phyloP scores from a whole-genome alignment of 1,140 invertebrate species.

The Drosophila teissieri region DNA sequence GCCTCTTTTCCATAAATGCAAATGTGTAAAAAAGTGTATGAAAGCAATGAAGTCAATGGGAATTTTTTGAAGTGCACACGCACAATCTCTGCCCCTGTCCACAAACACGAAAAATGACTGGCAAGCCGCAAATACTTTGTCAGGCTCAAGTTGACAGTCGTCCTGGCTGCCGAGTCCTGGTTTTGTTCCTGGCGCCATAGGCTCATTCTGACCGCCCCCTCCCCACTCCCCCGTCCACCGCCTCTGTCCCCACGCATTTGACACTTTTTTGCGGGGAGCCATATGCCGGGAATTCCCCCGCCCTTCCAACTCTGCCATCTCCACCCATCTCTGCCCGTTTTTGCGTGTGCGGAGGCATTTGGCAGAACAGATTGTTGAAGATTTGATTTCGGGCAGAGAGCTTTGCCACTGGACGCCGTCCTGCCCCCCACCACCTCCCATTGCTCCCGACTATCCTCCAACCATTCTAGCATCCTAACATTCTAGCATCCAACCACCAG shows the following conservation, averaged over 20 bases:
- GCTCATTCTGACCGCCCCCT: constrained; percentile 2
- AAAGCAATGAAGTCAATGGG: too few species aligned
- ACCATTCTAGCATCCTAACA: too few species aligned
- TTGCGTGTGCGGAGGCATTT: constrained; percentile 48
- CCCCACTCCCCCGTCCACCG: neutral
- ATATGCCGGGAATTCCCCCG: constrained; percentile 18
- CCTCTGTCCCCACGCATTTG: constrained; percentile 55
- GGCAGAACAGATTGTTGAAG: constrained; percentile 74
- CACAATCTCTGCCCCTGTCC: neutral
- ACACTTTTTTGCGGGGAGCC: constrained; percentile 63
- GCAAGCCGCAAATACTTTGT: constrained; percentile 81
- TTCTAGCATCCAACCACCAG: neutral
- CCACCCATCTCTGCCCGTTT: constrained; percentile 16
- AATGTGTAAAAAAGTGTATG: too few species aligned
- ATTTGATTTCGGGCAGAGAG: constrained; percentile 72
- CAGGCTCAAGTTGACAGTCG: constrained; percentile 81
- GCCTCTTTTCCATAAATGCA: too few species aligned
- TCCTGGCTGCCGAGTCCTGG: constrained; percentile 45
- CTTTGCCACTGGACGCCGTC: constrained; percentile 30
- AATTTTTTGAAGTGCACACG: constrained; percentile 9
- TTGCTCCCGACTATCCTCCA: neutral
- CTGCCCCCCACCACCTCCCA: neutral
- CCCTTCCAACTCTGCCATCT: neutral
- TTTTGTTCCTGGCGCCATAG: constrained; percentile 37
- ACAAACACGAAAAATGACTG: constrained; percentile 71